Evolutionary conservation across 1,140 invertebrate genomes (phyloP), one percentile per base, ranked within the genome.

Genomic region (Gonioctena quinquepunctata): DNA sequence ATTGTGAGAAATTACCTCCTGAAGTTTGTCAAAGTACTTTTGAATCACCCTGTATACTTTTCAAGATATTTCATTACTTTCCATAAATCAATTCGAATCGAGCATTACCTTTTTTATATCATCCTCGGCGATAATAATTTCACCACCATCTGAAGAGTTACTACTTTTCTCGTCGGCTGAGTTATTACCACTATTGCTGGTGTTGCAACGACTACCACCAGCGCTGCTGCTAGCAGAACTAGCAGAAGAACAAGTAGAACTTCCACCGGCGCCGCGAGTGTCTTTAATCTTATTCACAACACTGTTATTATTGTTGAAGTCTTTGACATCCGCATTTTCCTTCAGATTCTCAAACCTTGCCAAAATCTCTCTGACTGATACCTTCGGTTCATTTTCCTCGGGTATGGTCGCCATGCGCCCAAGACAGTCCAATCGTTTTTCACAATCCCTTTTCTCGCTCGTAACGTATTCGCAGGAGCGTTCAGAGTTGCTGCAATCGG

Each of bases 341-440:
- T 79, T 76, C 52, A 93, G 85, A 80, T 92, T 92, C 77, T 94
- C 92, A 81, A 94, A 93, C 57, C 91, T 86, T 26, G 91, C 91
- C 63, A 94, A 83, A 71, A 94, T 93, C 75, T 93, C 92, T 73
- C 91, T 90, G 26, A 94, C 92, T 67, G 92, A 93, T 69, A 93
- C 87, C 84, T 93, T 93, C 19, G 88, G 90, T 79, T 93, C 91
- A 4, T 88, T 88, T 74, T 94, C 92, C 79, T 94, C 92, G n/a
- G 90, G 87, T 28, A 93, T 93, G 2, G 92, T 93, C 81, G 92
- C 91, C 91, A 93, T 93, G 75, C 89, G 87, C 48, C 22, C 50
- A 49, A 42, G 59, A 18, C 66, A 59, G 19, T 78, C 75, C 18
- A 64, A 33, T 33, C 71, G 70, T 33, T 76, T 77, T 23, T 71